phyloP scores from a whole-genome alignment of 2,888 invertebrate genomes.

The Abrostola tripartita region DNA sequence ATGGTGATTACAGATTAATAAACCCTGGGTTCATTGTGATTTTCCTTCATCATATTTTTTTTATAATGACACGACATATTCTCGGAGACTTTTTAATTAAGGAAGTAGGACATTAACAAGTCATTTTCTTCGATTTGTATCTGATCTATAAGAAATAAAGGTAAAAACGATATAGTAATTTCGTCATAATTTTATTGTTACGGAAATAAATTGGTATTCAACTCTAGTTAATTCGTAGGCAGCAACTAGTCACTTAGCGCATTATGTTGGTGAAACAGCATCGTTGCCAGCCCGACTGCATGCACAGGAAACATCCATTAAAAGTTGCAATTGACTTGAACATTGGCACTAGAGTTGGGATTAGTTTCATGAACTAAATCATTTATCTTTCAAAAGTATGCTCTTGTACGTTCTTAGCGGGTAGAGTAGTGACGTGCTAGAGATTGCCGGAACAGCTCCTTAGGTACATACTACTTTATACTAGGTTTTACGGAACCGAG shows the following conservation, averaged over 20 bases:
- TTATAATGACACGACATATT: too few relatives aligned
- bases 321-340: slow-evolving; percentile 77
- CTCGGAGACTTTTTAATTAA: too few relatives aligned
- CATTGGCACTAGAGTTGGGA: slow-evolving; percentile 71
- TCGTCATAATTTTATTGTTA: too few relatives aligned
- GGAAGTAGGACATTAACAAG: too few relatives aligned
- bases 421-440: slow-evolving; percentile 38
- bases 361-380: slow-evolving; percentile 77
- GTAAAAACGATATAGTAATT: too few relatives aligned
- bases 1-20: too few relatives aligned
- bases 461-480: background rate
- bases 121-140: too few relatives aligned
- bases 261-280: slow-evolving; percentile 35
- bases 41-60: too few relatives aligned
- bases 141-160: too few relatives aligned
- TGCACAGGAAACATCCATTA: slow-evolving; percentile 77
- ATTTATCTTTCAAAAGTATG: slow-evolving; percentile 76
- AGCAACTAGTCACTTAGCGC: slow-evolving; percentile 20
- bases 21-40: too few relatives aligned
- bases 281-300: slow-evolving; percentile 61
- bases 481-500: slow-evolving; percentile 9
- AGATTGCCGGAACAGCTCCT: slow-evolving; percentile 18
- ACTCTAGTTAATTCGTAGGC: background rate
- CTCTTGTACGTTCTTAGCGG: slow-evolving; percentile 47
- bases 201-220: background rate